Evolutionary conservation across 2,888 invertebrate genomes (phyloP).

Genomic region (Hecatera dysodea): DNA sequence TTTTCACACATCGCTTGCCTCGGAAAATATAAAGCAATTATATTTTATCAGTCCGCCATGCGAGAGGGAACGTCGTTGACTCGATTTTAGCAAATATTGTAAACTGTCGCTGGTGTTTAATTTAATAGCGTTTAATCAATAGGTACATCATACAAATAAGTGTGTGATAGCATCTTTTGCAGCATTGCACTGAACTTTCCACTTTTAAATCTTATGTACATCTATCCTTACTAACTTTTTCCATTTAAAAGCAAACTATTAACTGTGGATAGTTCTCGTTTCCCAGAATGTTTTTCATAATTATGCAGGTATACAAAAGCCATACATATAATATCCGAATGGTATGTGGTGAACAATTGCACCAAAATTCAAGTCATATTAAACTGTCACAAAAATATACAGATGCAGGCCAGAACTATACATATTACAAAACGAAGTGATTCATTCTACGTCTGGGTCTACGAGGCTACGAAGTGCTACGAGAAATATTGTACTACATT

Average conservation of each 20-base stretch:
- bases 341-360: not conserved
- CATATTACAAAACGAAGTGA: conserved; percentile 28
- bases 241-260: not conserved
- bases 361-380: not conserved
- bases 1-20: conserved; percentile 64
- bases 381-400: conserved; percentile 7
- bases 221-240: no score
- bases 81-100: conserved; percentile 31
- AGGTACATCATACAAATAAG: conserved; percentile 6
- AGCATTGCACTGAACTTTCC: not conserved
- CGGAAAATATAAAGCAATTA: conserved; percentile 62
- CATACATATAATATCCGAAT: not conserved
- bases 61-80: conserved; percentile 42
- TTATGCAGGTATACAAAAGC: not conserved
- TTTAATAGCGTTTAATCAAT: conserved; percentile 27
- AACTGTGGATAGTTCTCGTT: not conserved
- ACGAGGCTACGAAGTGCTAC: conserved; percentile 61
- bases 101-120: conserved; percentile 15
- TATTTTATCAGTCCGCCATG: conserved; percentile 49
- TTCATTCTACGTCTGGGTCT: conserved; percentile 42
- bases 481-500: conserved; percentile 43
- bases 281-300: conserved; percentile 4
- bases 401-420: conserved; percentile 15
- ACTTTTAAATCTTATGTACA: no score
- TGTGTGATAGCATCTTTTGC: conserved; percentile 14